phyloP scores from a whole-genome alignment of 1,140 invertebrate species.

The Drosophila pallidifrons region DNA sequence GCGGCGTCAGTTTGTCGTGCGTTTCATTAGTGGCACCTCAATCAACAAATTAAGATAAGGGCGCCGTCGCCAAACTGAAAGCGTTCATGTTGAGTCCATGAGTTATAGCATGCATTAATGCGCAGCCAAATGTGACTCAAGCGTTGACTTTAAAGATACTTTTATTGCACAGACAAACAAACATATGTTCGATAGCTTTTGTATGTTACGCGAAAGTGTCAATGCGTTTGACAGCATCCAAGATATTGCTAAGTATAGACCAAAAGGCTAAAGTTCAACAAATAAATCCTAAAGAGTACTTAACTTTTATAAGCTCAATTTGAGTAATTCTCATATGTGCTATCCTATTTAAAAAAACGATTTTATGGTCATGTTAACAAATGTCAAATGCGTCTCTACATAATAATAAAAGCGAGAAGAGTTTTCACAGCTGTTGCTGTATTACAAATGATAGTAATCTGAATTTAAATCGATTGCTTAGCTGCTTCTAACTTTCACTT shows the following conservation, averaged over 20 bases:
- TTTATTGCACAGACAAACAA: background rate
- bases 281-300: background rate
- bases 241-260: slow-evolving; percentile 18
- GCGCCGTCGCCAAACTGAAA: slow-evolving; percentile 41
- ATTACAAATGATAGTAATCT: slow-evolving; percentile 69
- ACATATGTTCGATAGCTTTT: slow-evolving; percentile 18
- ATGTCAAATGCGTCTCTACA: slow-evolving; percentile 70
- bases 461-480: slow-evolving; percentile 31
- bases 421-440: slow-evolving; percentile 1
- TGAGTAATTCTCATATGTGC: background rate
- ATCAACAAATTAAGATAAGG: slow-evolving; percentile 72
- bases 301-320: background rate
- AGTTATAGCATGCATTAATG: slow-evolving; percentile 75
- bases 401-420: slow-evolving; percentile 33
- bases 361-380: slow-evolving; percentile 43
- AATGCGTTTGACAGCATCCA: slow-evolving; percentile 3
- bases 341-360: background rate
- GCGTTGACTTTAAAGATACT: slow-evolving; percentile 2
- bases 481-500: slow-evolving; percentile 56
- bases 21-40: slow-evolving; percentile 76
- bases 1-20: slow-evolving; percentile 55
- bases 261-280: background rate
- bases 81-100: slow-evolving; percentile 40
- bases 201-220: background rate
- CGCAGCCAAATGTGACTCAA: slow-evolving; percentile 46